Conservation (phyloP, 2,113 vertebrate species). For the Heliornis fulica region DNA sequence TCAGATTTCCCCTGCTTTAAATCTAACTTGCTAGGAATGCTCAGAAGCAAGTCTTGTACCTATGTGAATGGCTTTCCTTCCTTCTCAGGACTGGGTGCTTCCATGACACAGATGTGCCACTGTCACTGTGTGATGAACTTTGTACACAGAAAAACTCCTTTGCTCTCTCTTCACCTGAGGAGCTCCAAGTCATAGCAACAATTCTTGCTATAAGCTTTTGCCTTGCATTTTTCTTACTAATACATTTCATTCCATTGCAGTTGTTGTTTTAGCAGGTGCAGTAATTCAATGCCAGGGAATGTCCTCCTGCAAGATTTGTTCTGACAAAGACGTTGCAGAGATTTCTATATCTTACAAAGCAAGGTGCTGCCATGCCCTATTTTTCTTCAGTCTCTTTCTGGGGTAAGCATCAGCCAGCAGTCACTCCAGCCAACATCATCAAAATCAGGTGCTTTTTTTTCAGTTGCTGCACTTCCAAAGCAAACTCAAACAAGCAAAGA, state of each 20-base stretch:
- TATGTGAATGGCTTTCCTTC: not conserved
- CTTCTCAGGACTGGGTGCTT: not conserved
- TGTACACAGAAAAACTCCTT: not conserved
- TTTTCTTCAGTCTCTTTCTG: constrained; percentile 8
- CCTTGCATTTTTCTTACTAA: not conserved
- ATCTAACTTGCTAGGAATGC: not conserved
- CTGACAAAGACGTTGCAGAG: not conserved
- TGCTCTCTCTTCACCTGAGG: not conserved
- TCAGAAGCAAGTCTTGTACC: not conserved
- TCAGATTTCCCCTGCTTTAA: not conserved
- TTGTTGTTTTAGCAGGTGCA: not conserved
- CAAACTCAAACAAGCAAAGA: constrained; percentile 8
- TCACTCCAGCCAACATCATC: constrained; percentile 22
- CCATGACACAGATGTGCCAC: not conserved
- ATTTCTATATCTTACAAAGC: not conserved
- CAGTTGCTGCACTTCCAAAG: constrained; percentile 15
- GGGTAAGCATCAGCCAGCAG: not conserved
- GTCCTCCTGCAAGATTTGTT: not conserved
- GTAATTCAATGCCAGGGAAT: not conserved
- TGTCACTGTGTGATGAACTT: not conserved
- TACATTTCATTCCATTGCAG: not conserved
- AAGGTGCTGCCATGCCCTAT: not conserved
- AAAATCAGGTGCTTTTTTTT: not conserved
- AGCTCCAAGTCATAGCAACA: not conserved
- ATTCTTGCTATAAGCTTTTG: not conserved